phyloP scores from a whole-genome alignment of 2,113 vertebrate species.

The Anoura caudifer region DNA sequence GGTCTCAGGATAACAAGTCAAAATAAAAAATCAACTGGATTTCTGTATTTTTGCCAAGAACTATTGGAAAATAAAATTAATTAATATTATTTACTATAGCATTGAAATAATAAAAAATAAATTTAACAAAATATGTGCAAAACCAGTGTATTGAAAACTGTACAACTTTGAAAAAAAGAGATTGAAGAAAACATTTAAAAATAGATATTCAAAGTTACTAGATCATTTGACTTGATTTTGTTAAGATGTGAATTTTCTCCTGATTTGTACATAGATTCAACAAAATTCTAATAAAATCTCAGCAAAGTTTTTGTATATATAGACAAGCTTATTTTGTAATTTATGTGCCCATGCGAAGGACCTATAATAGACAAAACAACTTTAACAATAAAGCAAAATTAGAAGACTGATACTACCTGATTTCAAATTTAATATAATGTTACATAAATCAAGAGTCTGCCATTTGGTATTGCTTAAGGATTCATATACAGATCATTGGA shows the following conservation, averaged over 20 bases:
- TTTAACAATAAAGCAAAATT: background rate
- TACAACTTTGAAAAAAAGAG: background rate
- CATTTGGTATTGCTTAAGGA: background rate
- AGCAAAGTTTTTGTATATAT: background rate
- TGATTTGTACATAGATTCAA: background rate
- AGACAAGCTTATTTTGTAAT: background rate
- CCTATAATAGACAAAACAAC: background rate
- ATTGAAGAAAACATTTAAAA: background rate
- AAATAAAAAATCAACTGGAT: background rate
- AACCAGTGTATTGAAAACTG: background rate
- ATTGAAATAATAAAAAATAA: background rate
- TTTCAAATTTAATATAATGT: background rate
- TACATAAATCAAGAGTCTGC: background rate
- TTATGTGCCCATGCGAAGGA: background rate
- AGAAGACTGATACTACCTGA: background rate
- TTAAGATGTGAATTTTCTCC: background rate
- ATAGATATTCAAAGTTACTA: background rate
- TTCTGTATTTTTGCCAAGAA: background rate
- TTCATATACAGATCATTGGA: background rate
- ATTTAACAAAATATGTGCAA: background rate
- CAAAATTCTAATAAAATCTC: background rate
- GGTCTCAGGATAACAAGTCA: background rate
- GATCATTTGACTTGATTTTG: background rate
- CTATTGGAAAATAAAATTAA: constrained; percentile 6
- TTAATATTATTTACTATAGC: background rate